phyloP scores from a whole-genome alignment of 2,888 invertebrate species.

The Hyposoter didymator region DNA sequence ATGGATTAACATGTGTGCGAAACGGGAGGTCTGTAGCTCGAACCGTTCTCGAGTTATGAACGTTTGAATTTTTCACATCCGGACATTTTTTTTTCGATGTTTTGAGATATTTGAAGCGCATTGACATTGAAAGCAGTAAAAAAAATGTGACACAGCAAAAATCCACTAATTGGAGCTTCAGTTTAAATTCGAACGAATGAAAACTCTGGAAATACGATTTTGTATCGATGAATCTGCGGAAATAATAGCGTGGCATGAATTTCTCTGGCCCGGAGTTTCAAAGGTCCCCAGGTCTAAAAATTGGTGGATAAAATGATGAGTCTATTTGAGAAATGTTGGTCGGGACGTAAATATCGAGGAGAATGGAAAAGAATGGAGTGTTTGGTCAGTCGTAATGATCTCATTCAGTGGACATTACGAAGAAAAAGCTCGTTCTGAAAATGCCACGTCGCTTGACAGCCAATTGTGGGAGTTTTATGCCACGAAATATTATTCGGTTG shows the following conservation, averaged over 20 bases:
- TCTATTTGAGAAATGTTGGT: neutral
- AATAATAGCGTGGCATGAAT: too few relatives aligned
- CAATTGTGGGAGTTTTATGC: conserved; percentile 31
- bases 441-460: conserved; percentile 4
- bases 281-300: neutral
- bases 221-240: too few relatives aligned
- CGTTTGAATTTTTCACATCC: too few relatives aligned
- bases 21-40: too few relatives aligned
- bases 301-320: neutral
- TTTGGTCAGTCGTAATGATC: conserved; percentile 1
- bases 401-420: conserved; percentile 16
- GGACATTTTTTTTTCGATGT: too few relatives aligned
- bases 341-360: neutral
- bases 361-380: neutral
- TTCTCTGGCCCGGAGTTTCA: neutral
- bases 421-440: neutral
- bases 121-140: too few relatives aligned
- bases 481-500: conserved; percentile 5
- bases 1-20: too few relatives aligned
- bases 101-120: too few relatives aligned
- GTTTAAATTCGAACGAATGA: too few relatives aligned
- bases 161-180: too few relatives aligned
- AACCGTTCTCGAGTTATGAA: too few relatives aligned
- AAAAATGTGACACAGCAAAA: neutral
- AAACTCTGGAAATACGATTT: too few relatives aligned